Evolutionary conservation across 2,113 vertebrate species (phyloP), one percentile per base, ranked within the genome.

Genomic region (Erythrocercus mccallii): DNA sequence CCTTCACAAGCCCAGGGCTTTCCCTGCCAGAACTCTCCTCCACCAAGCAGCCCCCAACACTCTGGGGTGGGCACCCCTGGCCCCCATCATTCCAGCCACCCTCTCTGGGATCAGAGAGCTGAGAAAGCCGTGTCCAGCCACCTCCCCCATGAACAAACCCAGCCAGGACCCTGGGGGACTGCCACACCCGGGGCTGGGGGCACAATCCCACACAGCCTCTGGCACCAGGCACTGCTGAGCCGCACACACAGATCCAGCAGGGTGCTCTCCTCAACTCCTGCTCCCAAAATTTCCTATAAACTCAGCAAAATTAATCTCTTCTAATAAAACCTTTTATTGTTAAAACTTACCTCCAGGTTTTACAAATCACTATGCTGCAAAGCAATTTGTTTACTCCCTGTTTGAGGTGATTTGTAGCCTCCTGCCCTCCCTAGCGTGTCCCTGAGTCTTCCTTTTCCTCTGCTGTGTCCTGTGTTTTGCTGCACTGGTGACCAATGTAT

Each of bases 81-180:
- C 15, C 65, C 7, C 19, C 35, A 37, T 42, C 0, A 1, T 38
- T 40, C 35, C 79, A 37, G 5, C 33, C 37, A 5, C n/a, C 10
- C 40, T 40, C 15, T 47, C 23, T 20, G 4, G 31, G 37, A 28
- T 31, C 4, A 2, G 33, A 38, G 21, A 57, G 45, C 73, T 0
- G 0, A 27, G 50, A 56, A 44, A n/a, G 21, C n/a, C 0, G 0
- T 2, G 2, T 31, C 47, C 71, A 45, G 66, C 47, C 1, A 0
- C 40, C 31, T 27, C n/a, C 44, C 66, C 38, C 5, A 0, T 1
- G 15, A 50, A 11, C 23, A 61, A 53, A 40, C 17, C 8, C 31
- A 4, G 22, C 20, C 61, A 9, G 18, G 21, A 44, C 5, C 35
- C 3, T 0, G 15, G 23, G 38, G 33, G 30, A 15, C 24, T 11